Evolutionary conservation across 2,888 invertebrate species (phyloP), one percentile per base, ranked within the genome.

Genomic region (Cheilosia grossa): DNA sequence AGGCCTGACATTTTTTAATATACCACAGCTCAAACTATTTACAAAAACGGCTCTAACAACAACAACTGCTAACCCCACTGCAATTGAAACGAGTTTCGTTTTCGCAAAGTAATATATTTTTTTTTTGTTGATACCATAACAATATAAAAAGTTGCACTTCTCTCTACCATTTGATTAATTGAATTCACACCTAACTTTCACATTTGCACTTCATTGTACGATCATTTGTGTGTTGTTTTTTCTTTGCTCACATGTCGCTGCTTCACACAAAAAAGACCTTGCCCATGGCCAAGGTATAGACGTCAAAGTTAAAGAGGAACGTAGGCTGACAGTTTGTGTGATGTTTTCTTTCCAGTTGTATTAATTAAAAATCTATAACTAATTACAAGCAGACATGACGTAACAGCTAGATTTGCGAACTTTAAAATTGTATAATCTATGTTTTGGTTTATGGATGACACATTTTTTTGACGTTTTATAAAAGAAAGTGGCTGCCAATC

Each of bases 161-260:
- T 49, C 44, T 40, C 40, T 27, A 40, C 10, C 24, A 21, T 19
- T 24, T 42, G 42, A 51, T 44, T 66, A 64, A 58, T 59, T 70
- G 42, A 66, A 72, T 70, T 82, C 77, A 67, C 82, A 54, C 56
- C 40, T 64, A 49, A 69, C 63, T 73, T 67, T 73, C 73, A 82
- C 64, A 77, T 77, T 77, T 53, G 56, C 78, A 67, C 73, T 54
- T 66, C 64, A 77, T 75, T 47, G 47, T 17, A 63, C 54, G 51
- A 49, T 54, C 30, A 59, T 70, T 51, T 27, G 58, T 21, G 67
- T 54, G 24, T 30, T 5, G 49, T 24, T 1, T 13, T 7, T 19
- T 54, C 2, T 21, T 49, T 24, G 15, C 37, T 56, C 40, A 42
- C 30, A 51, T 63, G 63, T 15, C 64, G 56, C 33, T 33, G 33